Percentiles rank a stretch among this genome's conserved stretches.
Evolutionary conservation across 2,797 vertebrate species (phyloP).

Genomic region (Phrynocephalus vlangalii): DNA sequence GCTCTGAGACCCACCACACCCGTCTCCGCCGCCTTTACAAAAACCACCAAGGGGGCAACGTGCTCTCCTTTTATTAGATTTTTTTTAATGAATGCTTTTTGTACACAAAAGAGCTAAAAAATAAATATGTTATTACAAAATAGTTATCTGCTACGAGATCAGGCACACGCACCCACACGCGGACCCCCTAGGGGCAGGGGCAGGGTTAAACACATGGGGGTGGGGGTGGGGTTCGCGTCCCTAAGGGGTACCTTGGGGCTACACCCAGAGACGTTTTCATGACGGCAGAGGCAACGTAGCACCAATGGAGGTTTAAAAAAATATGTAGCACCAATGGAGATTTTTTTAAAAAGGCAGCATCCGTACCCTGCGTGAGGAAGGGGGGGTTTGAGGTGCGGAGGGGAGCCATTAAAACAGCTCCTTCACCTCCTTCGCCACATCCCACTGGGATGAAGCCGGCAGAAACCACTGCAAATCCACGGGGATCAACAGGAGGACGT

Average conservation of each 20-base stretch:
- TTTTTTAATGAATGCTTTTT: slow-evolving; percentile 23
- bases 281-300: background rate
- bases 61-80: background rate
- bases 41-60: background rate
- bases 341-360: background rate
- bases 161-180: background rate
- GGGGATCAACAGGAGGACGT: too few species aligned
- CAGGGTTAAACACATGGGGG: background rate
- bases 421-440: background rate
- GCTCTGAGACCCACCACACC: too few species aligned
- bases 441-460: background rate
- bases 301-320: background rate
- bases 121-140: slow-evolving; percentile 51
- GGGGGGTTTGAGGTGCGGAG: too few species aligned
- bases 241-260: background rate
- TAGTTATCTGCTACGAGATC: slow-evolving; percentile 27
- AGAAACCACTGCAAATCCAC: background rate
- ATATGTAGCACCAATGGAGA: too few species aligned
- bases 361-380: background rate
- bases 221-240: background rate
- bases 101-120: slow-evolving; percentile 49
- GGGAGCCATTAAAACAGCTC: accelerated
- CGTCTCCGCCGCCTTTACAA: background rate
- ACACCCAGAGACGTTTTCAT: background rate
- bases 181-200: background rate